These are phyloP conservation scores for Hermaeophaga mercurialis DNA, from an alignment of 2,888 invertebrate genomes.

Conservation along the genomic window DNA sequence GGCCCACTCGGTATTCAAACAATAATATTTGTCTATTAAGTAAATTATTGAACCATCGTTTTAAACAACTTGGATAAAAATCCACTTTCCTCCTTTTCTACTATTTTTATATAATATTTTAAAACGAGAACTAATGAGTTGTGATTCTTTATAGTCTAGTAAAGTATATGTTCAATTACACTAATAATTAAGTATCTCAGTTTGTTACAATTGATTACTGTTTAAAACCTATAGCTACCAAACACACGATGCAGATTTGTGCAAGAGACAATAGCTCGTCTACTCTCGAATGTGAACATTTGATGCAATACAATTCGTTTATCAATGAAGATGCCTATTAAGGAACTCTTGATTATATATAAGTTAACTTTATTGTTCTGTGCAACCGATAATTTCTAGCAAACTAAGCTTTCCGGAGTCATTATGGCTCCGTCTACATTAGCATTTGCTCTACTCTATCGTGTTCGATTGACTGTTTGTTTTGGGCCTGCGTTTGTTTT, in stretches of 20 bases:
- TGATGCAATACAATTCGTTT: constrained; percentile 2
- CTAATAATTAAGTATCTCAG: too few species aligned
- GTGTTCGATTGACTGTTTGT: constrained; percentile 2
- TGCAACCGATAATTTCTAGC: constrained; percentile 16
- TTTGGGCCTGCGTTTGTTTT: constrained; percentile 13
- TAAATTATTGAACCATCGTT: too few species aligned
- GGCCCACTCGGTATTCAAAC: too few species aligned
- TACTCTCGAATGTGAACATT: not conserved
- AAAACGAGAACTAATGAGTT: too few species aligned
- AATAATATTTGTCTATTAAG: too few species aligned
- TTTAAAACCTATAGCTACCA: too few species aligned
- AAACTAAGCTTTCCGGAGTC: constrained; percentile 4
- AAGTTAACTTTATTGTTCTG: constrained; percentile 15
- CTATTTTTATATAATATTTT: too few species aligned
- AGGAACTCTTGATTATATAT: constrained; percentile 12
- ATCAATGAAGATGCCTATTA: constrained; percentile 19
- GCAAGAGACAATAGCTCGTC: not conserved
- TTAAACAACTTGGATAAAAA: too few species aligned
- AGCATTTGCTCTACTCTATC: not conserved
- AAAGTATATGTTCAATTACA: too few species aligned
- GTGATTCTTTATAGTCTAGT: too few species aligned
- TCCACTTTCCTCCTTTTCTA: too few species aligned
- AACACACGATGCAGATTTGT: not conserved
- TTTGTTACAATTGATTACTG: too few species aligned
- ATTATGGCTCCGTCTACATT: not conserved